Evolutionary conservation across 1,140 invertebrate genomes (phyloP).

Genomic region (Aphaenogaster rudis): DNA sequence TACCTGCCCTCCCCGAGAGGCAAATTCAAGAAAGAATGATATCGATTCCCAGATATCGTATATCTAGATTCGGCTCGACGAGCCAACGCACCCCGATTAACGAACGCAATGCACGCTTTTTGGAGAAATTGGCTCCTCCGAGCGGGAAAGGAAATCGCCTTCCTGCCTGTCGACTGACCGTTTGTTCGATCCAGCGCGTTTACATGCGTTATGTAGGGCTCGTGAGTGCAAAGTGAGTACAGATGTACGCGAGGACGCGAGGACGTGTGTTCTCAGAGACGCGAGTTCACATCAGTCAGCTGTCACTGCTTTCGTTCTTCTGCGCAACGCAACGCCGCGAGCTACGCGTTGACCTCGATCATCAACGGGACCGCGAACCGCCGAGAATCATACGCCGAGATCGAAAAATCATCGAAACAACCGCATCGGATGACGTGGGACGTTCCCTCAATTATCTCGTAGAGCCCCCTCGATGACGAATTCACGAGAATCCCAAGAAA

Average conservation of each 20-base stretch:
- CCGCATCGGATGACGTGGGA: not conserved
- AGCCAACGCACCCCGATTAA: not conserved
- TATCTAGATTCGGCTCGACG: not conserved
- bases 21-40: not conserved
- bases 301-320: slow-evolving; percentile 1
- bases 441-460: not conserved
- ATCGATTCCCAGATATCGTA: slow-evolving; percentile 28
- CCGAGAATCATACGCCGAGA: not conserved
- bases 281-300: slow-evolving; percentile 23
- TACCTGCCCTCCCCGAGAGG: not conserved
- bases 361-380: not conserved
- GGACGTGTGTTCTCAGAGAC: not conserved
- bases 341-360: slow-evolving; percentile 7
- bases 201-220: not conserved
- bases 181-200: slow-evolving; percentile 15
- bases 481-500: not conserved
- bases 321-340: slow-evolving; percentile 9
- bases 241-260: slow-evolving; percentile 33
- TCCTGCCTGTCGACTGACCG: not conserved
- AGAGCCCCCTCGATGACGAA: not conserved
- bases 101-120: not conserved
- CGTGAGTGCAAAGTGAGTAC: slow-evolving; percentile 39
- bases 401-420: not conserved
- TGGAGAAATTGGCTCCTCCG: not conserved
- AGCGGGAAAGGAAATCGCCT: not conserved